These are phyloP conservation scores for Cinclus cinclus DNA, from an alignment of 2,113 vertebrate genomes.

Conservation along the genomic window DNA sequence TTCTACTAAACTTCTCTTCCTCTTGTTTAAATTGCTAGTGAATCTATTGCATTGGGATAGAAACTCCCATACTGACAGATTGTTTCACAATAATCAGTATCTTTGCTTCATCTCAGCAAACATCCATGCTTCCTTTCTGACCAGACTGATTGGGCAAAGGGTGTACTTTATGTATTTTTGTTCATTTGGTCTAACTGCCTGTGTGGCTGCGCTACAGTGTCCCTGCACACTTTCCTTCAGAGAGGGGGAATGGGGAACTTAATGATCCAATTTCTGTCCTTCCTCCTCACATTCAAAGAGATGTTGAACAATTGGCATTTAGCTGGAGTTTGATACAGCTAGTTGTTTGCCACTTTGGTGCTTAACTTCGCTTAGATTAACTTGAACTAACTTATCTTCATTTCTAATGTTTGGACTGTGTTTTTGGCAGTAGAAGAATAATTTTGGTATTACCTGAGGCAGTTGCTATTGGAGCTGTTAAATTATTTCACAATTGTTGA, in stretches of 20 bases:
- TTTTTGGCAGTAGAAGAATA: background rate
- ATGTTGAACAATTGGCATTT: background rate
- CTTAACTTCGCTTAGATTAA: background rate
- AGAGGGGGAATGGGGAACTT: background rate
- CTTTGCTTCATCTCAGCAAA: background rate
- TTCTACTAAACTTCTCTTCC: background rate
- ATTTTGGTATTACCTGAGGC: background rate
- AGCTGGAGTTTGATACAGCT: background rate
- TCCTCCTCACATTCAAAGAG: background rate
- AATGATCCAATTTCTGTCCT: background rate
- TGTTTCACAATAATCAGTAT: background rate
- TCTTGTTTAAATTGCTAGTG: background rate
- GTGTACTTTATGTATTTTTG: background rate
- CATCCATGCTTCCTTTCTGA: background rate
- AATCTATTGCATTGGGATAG: background rate
- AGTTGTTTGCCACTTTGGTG: background rate
- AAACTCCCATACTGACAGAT: background rate
- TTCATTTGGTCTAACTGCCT: background rate
- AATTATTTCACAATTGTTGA: background rate
- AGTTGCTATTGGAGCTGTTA: background rate
- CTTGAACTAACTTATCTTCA: background rate
- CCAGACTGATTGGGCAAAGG: background rate
- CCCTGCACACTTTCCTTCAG: background rate
- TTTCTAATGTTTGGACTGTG: background rate
- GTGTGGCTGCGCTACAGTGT: accelerated